Conservation (phyloP, 2,797 vertebrate species). For the Semaprochilodus insignis region DNA sequence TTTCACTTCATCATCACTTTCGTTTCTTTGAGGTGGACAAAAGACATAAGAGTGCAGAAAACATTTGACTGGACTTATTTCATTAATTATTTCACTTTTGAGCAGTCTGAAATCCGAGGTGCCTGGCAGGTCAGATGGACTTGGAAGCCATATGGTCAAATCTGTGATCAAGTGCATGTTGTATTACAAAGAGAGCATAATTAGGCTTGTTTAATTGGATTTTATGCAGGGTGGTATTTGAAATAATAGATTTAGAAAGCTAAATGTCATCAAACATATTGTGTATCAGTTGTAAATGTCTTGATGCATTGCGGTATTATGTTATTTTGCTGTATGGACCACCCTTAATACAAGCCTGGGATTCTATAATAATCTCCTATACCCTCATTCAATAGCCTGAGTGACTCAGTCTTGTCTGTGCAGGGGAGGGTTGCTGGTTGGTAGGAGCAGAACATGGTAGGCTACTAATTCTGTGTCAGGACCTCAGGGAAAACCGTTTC, state of each 20-base stretch:
- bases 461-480: constrained; percentile 33
- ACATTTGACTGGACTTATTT: too few relatives aligned
- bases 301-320: background rate
- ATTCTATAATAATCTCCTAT: background rate
- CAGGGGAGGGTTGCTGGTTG: constrained; percentile 5
- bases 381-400: background rate
- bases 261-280: background rate
- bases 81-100: too few relatives aligned
- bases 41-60: too few relatives aligned
- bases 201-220: background rate
- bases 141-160: background rate
- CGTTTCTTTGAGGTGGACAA: too few relatives aligned
- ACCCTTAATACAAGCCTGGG: background rate
- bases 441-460: constrained; percentile 7
- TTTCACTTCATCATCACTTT: too few relatives aligned
- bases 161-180: background rate
- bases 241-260: background rate
- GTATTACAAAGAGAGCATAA: background rate
- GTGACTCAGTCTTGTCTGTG: background rate
- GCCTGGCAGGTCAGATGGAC: too few relatives aligned
- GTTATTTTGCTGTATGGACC: background rate
- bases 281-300: background rate
- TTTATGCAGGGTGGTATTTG: background rate
- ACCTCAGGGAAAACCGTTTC: constrained; percentile 39
- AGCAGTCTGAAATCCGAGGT: too few relatives aligned